Base-by-base conservation (phyloP, 2,888 invertebrate genomes). In the Pasiphila rectangulata region DNA sequence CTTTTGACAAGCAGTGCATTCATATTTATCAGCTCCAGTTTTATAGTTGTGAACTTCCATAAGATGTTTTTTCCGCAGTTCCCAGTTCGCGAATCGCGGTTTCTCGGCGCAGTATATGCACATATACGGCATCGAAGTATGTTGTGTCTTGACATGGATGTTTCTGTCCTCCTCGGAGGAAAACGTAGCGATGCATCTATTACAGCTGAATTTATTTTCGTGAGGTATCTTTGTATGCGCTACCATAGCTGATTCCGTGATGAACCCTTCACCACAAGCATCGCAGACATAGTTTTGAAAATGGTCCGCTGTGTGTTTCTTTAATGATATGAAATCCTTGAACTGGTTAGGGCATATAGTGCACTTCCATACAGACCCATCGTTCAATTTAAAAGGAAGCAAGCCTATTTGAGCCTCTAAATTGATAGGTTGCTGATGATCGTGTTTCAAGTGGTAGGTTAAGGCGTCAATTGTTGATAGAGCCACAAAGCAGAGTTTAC, bases 231-330 rank as follows among this genome's bases (percentile, higher is more conserved):
- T 88, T 0, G 81, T 82, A 43, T 88, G 88, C 3, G 85, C 82
- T 30, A 84, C 72, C 79, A 88, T 83, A 0, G 83, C 83, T 0
- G 83, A 83, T 56, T 86, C 85, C 0, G 88, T 88, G 3, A 88
- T 84, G 46, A 87, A 87, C 0, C 88, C 88, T 57, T 85, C 85
- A 0, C 88, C 88, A 39, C 88, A 88, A 0, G 84, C 80, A 51
- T 87, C 86, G 48, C 88, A 88, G 4, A 88, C 88, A 46, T 85
- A 87, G 46, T 88, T 88, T 51, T 86, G 83, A 36, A 83, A 88
- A 58, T 88, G 88, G 51, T 79, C 79, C 0, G 79, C 68, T 0
- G 87, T 88, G 46, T 88, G 88, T 29, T 83, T 86, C 48, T 81
- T 83, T n/a, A 88, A 52, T 0, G 80, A 81, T 0, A 78, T 67